Evolutionary conservation across 2,113 vertebrate species (phyloP), one percentile per base, ranked within the genome.

Genomic region (Lipophrys pholis): DNA sequence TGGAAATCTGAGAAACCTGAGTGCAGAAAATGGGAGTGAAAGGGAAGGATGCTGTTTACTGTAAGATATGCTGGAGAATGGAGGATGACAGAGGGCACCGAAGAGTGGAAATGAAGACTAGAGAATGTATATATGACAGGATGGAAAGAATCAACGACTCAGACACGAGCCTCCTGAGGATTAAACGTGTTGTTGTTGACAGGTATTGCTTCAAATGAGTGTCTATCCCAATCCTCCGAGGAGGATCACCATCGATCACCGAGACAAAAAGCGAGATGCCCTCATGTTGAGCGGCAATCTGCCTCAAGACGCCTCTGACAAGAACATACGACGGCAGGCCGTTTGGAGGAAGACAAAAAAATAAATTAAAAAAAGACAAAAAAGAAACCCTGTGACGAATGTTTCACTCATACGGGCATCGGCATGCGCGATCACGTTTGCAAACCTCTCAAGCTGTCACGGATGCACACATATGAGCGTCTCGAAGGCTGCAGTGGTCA

Each of bases 401-500:
- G 57, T 56, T 55, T 40, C 17, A 66, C 49, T 64, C 62, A 35
- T 12, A 7, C 40, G 51, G 11, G 43, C 8, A 78, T 65, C 15
- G 2, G 62, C 14, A 74, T 81, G 61, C 69, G 56, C 42, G 53
- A 46, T 78, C 69, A 78, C 10, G 7, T 48, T 30, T 21, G 1
- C 52, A 58, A 12, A 50, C 30, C 65, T 78, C 21, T 45, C 64
- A 59, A 35, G 45, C 15, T 35, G 14, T 53, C 21, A 76, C 43
- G 60, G 8, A 56, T 15, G 21, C 9, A 10, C 62, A 56, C 41
- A 16, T 48, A 40, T 11, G 16, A 49, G 55, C 39, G 70, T 42
- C 15, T 39, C 48, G 16, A 39, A 45, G 49, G 50, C 76, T 54
- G 49, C 55, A 68, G 54, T 50, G 80, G 74, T 69, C 69, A 56